These are phyloP conservation scores for Lepus oiostolus DNA, from an alignment of 2,797 vertebrate genomes.

Conservation along the genomic window DNA sequence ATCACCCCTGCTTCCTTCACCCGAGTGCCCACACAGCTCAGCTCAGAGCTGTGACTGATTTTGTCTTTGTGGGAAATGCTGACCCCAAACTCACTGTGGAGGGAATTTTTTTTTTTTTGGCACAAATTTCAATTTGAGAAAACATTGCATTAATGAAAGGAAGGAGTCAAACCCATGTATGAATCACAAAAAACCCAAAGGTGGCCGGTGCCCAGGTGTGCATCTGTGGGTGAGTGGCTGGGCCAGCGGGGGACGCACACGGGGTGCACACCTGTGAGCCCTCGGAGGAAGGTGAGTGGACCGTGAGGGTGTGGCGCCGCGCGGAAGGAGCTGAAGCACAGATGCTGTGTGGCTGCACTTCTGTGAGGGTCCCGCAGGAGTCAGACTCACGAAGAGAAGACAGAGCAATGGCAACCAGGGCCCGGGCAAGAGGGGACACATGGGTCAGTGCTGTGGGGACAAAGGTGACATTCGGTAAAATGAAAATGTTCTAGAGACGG, in stretches of 20 bases:
- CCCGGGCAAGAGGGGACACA: background rate
- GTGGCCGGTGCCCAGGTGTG: too few relatives aligned
- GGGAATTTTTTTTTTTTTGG: background rate
- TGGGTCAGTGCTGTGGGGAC: too few relatives aligned
- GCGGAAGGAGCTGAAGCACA: background rate
- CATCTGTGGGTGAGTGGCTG: background rate
- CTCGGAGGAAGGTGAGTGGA: background rate
- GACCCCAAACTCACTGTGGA: background rate
- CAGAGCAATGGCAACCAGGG: background rate
- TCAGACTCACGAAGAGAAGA: background rate
- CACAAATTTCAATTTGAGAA: too few relatives aligned
- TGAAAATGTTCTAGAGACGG: background rate
- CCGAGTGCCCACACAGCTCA: background rate
- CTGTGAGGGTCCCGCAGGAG: background rate
- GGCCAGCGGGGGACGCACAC: too few relatives aligned
- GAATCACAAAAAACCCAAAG: background rate
- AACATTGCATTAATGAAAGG: background rate
- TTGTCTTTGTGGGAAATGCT: background rate
- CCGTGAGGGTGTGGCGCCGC: background rate
- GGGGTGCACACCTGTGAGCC: too few relatives aligned
- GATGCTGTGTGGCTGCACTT: too few relatives aligned
- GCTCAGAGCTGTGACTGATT: too few relatives aligned
- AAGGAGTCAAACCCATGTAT: background rate
- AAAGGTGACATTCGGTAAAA: background rate
- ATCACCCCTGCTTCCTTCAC: background rate